These are phyloP conservation scores for Antheraea pernyi DNA, from an alignment of 1,140 invertebrate species.

Conservation along the genomic window DNA sequence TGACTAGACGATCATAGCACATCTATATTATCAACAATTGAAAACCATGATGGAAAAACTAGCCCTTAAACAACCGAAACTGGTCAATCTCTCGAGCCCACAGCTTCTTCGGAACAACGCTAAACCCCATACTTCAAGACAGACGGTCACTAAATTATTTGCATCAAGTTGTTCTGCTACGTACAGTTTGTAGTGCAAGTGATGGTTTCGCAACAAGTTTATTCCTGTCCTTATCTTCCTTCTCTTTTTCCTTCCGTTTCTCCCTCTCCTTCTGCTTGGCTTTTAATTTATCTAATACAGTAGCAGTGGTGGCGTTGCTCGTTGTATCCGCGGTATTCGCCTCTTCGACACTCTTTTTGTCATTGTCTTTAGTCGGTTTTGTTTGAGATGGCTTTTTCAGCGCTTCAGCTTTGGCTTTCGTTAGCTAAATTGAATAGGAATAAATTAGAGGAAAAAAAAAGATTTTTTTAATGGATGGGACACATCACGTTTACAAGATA, in stretches of 20 bases:
- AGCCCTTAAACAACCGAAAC: too few relatives aligned
- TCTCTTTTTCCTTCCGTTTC: constrained; percentile 25
- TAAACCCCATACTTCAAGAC: too few relatives aligned
- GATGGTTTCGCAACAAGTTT: constrained; percentile 35
- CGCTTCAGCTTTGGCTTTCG: constrained; percentile 71
- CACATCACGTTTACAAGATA: too few relatives aligned
- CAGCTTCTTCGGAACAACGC: too few relatives aligned
- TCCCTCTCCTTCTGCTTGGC: constrained; percentile 26
- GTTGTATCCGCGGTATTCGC: constrained; percentile 14
- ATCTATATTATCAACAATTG: too few relatives aligned
- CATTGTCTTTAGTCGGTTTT: constrained; percentile 42
- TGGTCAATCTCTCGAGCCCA: too few relatives aligned
- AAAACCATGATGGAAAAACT: too few relatives aligned
- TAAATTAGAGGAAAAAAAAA: not conserved
- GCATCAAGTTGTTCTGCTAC: not conserved
- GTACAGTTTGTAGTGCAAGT: constrained; percentile 24
- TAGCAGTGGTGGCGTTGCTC: constrained; percentile 13
- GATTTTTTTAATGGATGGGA: too few relatives aligned
- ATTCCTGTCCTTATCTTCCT: constrained; percentile 38
- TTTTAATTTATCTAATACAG: constrained; percentile 25
- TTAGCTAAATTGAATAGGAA: constrained; percentile 39
- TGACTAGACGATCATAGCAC: too few relatives aligned
- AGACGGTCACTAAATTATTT: too few relatives aligned
- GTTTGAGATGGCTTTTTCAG: constrained; percentile 64
- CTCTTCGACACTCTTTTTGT: constrained; percentile 52